Conservation (phyloP, 2,797 vertebrate genomes). For the Hippocampus kuda region DNA sequence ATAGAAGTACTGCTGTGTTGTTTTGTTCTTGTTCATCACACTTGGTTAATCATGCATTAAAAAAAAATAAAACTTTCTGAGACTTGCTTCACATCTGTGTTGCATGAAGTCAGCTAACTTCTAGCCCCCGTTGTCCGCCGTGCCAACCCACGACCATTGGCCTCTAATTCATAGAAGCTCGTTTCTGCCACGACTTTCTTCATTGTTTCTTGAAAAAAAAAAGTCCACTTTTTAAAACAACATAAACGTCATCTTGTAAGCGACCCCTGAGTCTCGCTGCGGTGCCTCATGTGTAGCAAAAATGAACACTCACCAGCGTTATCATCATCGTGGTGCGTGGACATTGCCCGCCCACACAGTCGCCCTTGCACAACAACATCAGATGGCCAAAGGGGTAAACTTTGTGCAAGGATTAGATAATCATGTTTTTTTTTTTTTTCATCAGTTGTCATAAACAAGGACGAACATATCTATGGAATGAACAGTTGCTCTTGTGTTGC, state of each 20-base stretch:
- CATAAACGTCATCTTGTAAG: neutral
- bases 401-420: constrained; percentile 10
- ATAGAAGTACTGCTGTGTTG: neutral
- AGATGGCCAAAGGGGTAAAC: constrained; percentile 9
- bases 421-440: constrained; percentile 3
- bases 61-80: neutral
- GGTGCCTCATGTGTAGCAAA: neutral
- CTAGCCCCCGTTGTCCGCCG: no score
- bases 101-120: no score
- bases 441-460: constrained; percentile 8
- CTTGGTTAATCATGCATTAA: constrained; percentile 9
- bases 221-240: neutral
- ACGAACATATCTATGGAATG: constrained; percentile 1
- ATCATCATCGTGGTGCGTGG: neutral
- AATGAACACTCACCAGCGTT: no score
- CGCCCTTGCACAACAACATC: constrained; percentile 5
- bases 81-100: neutral
- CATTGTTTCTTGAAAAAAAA: neutral
- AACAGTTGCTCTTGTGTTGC: neutral
- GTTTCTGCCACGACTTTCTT: no score
- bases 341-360: constrained; percentile 1
- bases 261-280: neutral
- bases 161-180: no score
- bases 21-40: constrained; percentile 2
- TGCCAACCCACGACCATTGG: no score